Percentiles rank a stretch among this genome's conserved stretches.
phyloP scores from a whole-genome alignment of 2,113 vertebrate genomes.

The Spea bombifrons region DNA sequence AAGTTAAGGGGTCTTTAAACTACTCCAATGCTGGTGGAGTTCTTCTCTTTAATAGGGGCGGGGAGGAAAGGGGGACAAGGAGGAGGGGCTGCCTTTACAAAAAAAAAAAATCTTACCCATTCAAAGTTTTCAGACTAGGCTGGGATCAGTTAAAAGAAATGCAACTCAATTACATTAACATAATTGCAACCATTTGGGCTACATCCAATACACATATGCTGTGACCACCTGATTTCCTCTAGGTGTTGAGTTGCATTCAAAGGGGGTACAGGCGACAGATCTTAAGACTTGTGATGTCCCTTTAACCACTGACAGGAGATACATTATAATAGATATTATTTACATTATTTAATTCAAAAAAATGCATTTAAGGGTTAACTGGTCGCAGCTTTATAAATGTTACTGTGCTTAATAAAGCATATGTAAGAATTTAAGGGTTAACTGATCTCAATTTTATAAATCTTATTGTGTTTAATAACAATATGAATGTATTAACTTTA shows the following conservation, averaged over 20 bases:
- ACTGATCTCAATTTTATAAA: too few species aligned
- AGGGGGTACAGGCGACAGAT: not conserved
- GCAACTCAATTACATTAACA: slow-evolving; percentile 19
- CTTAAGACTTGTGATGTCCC: too few species aligned
- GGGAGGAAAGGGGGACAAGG: slow-evolving; percentile 28
- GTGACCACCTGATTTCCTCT: slow-evolving; percentile 19
- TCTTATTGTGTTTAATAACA: too few species aligned
- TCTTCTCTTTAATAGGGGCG: slow-evolving; percentile 38
- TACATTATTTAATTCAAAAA: too few species aligned
- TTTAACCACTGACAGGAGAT: too few species aligned
- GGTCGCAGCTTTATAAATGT: too few species aligned
- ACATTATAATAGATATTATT: too few species aligned
- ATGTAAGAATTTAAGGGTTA: too few species aligned
- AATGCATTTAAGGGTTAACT: too few species aligned
- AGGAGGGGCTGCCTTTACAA: slow-evolving; percentile 13
- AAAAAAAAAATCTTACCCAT: slow-evolving; percentile 20
- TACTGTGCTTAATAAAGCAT: too few species aligned
- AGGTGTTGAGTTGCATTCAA: not conserved
- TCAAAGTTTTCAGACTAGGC: slow-evolving; percentile 33
- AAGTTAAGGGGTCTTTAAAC: slow-evolving; percentile 40
- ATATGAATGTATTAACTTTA: too few species aligned
- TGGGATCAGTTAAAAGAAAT: slow-evolving; percentile 14
- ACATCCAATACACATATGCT: slow-evolving; percentile 20
- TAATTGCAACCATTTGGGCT: slow-evolving; percentile 32
- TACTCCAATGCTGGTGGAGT: slow-evolving; percentile 19